phyloP scores from a whole-genome alignment of 2,113 vertebrate species.

The Chiloscyllium plagiosum region DNA sequence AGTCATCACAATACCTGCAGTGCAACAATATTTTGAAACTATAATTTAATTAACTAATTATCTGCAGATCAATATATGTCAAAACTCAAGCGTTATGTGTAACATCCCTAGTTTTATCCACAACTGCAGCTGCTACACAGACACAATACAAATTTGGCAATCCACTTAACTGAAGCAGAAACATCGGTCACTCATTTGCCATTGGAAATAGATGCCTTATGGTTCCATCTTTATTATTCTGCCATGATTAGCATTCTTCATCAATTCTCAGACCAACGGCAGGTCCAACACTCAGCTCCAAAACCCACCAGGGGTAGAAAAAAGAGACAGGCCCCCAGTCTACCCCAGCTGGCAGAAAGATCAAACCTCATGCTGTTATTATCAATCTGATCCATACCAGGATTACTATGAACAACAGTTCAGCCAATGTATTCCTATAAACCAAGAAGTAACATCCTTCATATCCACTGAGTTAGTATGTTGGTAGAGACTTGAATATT shows the following conservation, averaged over 20 bases:
- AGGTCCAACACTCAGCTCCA: too few species aligned
- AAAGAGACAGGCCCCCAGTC: too few species aligned
- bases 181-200: not conserved
- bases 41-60: constrained; percentile 21
- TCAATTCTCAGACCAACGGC: too few species aligned
- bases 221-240: not conserved
- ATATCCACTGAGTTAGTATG: not conserved
- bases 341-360: too few species aligned
- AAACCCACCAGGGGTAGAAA: too few species aligned
- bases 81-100: constrained; percentile 23
- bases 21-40: constrained; percentile 3
- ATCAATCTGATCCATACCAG: too few species aligned
- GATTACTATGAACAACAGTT: not conserved
- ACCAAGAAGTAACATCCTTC: not conserved
- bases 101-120: not conserved
- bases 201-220: not conserved
- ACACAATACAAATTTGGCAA: not conserved
- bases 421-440: not conserved
- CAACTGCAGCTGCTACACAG: not conserved
- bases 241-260: not conserved
- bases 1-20: not conserved
- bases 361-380: too few species aligned
- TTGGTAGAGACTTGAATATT: not conserved
- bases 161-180: not conserved
- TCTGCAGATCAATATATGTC: constrained; percentile 7